Evolutionary conservation across 2,888 invertebrate species (phyloP), one percentile per base, ranked within the genome.

Genomic region (Eupeodes luniger): DNA sequence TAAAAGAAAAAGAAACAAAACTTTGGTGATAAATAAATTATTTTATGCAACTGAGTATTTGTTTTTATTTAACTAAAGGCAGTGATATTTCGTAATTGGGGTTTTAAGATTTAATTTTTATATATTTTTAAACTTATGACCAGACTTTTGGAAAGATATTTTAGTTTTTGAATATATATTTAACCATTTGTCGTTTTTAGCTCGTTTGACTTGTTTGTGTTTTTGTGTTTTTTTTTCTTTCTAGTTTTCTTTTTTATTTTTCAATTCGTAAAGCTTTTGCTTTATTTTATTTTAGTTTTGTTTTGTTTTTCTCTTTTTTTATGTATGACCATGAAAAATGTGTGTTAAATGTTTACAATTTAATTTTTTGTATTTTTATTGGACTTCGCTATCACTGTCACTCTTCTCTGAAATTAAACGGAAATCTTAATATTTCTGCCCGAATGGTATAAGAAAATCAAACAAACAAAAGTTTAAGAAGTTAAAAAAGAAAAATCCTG

Each of bases 301-400:
- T 59, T n/a, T 59, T 1, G n/a, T 59, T n/a, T 53, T 53, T 53
- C 5, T 62, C 40, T 40, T 4, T 40, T 62, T 62, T 59, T 66
- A 66, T 66, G 66, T 81, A 88, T 88, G 84, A 84, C 80, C 82
- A 82, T 85, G 78, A 80, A 80, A 66, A 67, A 64, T 77, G 72
- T 81, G 47, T 81, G 47, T 78, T 77, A 40, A 59, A 49, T 72
- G 81, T 79, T 64, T 62, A 55, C 67, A 69, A 70, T 51, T 82
- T 64, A 55, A 34, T 47, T 74, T 61, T 55, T 75, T 66, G 16
- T 66, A 14, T 66, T 40, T 61, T 69, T 53, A 97, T 95, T 97
- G 97, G 94, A 97, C 97, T 95, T 98, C 97, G 94, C 97, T 98
- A 95, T 98, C 97, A 95, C 97, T 98, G 96, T 98, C 97, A 95